Evolutionary conservation across 2,888 invertebrate species (phyloP).

Genomic region (Glaucopsyche alexis): DNA sequence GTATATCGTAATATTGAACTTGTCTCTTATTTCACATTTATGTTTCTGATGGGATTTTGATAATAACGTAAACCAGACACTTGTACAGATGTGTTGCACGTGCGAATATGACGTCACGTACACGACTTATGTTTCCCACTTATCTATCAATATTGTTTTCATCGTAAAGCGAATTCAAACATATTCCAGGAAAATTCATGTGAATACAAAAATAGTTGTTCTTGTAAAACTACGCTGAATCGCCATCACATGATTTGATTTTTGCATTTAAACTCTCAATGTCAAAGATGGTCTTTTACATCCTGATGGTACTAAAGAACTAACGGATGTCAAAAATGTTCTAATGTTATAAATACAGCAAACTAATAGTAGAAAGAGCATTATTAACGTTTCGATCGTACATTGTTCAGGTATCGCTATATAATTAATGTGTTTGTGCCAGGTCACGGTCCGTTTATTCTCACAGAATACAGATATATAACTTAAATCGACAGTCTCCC

Average conservation of each 20-base stretch:
- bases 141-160: conserved; percentile 24
- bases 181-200: conserved; percentile 11
- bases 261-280: background rate
- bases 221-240: background rate
- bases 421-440: background rate
- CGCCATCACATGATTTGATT: background rate
- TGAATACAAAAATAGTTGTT: background rate
- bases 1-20: no score
- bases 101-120: conserved; percentile 18
- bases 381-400: background rate
- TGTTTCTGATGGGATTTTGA: background rate
- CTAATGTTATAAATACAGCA: no score
- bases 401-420: background rate
- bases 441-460: conserved; percentile 7
- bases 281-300: background rate
- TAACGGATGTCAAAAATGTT: background rate
- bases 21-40: no score
- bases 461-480: conserved; percentile 5
- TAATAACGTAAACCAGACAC: conserved; percentile 14
- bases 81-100: conserved; percentile 10
- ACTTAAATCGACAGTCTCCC: conserved; percentile 8
- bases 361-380: background rate
- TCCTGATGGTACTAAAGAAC: no score
- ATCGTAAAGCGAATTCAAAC: conserved; percentile 13
- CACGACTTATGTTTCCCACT: conserved; percentile 16